Base-by-base conservation (phyloP, 2,888 invertebrate genomes). In the Noctua janthe region DNA sequence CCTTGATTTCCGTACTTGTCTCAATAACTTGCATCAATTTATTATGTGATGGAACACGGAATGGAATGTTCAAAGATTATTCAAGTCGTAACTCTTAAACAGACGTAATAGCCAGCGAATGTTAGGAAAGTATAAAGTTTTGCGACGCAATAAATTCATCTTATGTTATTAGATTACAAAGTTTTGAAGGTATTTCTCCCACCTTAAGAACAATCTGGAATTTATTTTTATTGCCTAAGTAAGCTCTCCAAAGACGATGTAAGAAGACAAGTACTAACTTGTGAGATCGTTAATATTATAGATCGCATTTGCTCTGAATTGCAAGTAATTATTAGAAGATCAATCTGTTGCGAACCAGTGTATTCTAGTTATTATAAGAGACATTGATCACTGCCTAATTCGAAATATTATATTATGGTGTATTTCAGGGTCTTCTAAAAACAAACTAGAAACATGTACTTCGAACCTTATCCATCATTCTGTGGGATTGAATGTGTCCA, bases 211-310 rank as follows among this genome's bases (percentile, higher is more conserved):
- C 82, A 82, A 86, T 89, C 82, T 86, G 81, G 82, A 84, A 86
- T 87, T 84, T 82, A 83, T 87, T 84, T 0, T 39, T 90, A 90
- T 90, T 88, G 87, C 76, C 76, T 89, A 91, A 92, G 88, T 92
- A 91, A 86, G 35, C 15, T 86, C 87, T 78, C 78, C 81, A 70
- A 62, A 76, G 85, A 87, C 87, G 86, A 81, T 82, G 86, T 89
- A 90, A 90, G 90, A 86, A 88, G 88, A 89, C 91, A 91, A 92
- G 91, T 91, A 90, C 85, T 88, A 90, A 86, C 91, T 92, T 91
- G 89, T 76, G 70, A 87, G 90, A 90, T 91, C 89, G 84, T 92
- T 92, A 91, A 92, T 91, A 90, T 90, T 91, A 87, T 47, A 80
- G 88, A 88, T 84, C 78, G 87, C 74, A 73, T 74, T 90, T 88